Conservation (phyloP, 2,888 invertebrate species). For the Oscheius onirici region DNA sequence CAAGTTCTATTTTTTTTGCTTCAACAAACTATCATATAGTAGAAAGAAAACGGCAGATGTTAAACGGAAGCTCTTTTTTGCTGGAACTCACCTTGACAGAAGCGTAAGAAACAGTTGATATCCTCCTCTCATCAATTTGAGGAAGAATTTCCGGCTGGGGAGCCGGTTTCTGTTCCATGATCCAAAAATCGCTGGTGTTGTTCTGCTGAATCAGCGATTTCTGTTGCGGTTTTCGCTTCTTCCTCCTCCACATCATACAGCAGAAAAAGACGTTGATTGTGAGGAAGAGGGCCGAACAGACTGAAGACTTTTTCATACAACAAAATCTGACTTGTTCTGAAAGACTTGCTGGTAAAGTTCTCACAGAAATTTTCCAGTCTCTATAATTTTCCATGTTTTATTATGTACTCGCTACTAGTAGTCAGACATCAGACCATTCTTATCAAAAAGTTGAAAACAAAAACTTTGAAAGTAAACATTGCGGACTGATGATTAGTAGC, state of each 20-base stretch:
- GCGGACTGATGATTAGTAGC: too few relatives aligned
- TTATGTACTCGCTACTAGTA: too few relatives aligned
- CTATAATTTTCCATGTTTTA: too few relatives aligned
- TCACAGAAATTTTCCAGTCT: too few relatives aligned
- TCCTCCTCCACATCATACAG: conserved; percentile 25
- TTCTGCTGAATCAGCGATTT: conserved; percentile 7
- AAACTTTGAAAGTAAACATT: too few relatives aligned
- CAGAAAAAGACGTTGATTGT: conserved; percentile 49
- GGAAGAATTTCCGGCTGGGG: conserved; percentile 6
- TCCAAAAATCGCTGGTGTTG: conserved; percentile 16
- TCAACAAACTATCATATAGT: too few relatives aligned
- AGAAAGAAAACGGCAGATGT: too few relatives aligned
- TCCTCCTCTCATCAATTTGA: not conserved
- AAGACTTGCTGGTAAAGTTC: too few relatives aligned
- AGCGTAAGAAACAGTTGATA: conserved; percentile 24
- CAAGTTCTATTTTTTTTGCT: too few relatives aligned
- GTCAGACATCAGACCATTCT: too few relatives aligned
- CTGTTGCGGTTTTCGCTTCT: not conserved
- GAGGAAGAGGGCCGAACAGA: conserved; percentile 46
- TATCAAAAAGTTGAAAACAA: too few relatives aligned
- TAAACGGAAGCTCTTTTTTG: too few relatives aligned
- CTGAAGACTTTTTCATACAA: conserved; percentile 27
- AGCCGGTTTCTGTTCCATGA: conserved; percentile 26
- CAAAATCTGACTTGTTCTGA: not conserved
- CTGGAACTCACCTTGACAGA: conserved; percentile 32